These are phyloP conservation scores for Brachycybe producta DNA, from an alignment of 2,888 invertebrate species.

Conservation along the genomic window DNA sequence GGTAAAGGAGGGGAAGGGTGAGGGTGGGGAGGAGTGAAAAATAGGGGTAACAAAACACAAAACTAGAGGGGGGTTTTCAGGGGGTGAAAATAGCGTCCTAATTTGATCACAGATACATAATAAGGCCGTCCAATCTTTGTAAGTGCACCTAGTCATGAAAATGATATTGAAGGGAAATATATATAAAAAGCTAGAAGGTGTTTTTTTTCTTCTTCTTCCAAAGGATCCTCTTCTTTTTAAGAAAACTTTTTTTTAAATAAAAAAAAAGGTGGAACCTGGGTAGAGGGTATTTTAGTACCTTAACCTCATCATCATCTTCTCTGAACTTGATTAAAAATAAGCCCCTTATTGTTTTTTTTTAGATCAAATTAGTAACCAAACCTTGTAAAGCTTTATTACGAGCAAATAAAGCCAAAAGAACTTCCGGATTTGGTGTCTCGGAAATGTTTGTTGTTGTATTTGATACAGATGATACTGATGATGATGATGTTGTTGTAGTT, in stretches of 20 bases:
- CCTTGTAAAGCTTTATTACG: constrained; percentile 82
- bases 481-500: constrained; percentile 12
- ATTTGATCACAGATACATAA: constrained; percentile 21
- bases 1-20: background rate
- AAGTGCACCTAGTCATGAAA: constrained; percentile 21
- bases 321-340: no score
- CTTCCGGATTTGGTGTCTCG: constrained; percentile 48
- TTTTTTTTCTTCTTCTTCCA: no score
- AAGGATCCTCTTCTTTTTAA: no score
- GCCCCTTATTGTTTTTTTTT: no score
- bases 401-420: constrained; percentile 66
- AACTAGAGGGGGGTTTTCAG: background rate
- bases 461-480: constrained; percentile 9
- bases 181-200: no score
- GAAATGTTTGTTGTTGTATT: background rate
- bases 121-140: constrained; percentile 21
- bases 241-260: no score
- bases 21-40: background rate
- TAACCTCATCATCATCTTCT: no score
- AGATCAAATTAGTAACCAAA: no score
- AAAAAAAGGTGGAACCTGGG: no score
- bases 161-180: constrained; percentile 18
- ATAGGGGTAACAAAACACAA: background rate
- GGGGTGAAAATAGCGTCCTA: constrained; percentile 16
- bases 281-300: no score